Evolutionary conservation across 2,888 invertebrate species (phyloP), one percentile per base, ranked within the genome.

Genomic region (Trichogramma evanescens): DNA sequence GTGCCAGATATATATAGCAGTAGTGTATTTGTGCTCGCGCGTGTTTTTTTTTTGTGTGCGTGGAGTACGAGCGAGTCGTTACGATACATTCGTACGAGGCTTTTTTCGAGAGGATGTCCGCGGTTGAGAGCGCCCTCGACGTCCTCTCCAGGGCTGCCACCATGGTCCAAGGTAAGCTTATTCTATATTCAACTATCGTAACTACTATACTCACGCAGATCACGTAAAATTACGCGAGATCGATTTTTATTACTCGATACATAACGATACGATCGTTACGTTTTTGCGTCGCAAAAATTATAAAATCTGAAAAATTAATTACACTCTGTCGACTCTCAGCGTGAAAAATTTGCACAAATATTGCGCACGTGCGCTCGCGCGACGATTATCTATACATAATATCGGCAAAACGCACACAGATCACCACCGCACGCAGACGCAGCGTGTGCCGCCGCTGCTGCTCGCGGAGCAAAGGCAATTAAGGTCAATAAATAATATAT

Each of bases 71-170:
- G 10, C 9, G 10, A 13, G 13, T 13, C 13, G 13, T 13, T 13
- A 13, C 13, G 13, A 13, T 13, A 13, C 13, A 13, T 13, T 13
- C 13, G 13, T 13, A 50, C 13, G 13, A 13, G 13, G 13, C 13
- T 13, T 13, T 13, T 13, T 13, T 13, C 13, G 60, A 56, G 67
- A 70, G 69, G 70, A 86, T 87, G 86, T 86, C 87, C 78, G 84
- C 84, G 70, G 86, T 89, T 78, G 93, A 93, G 82, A 88, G 91
- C 62, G 89, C 93, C 65, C 80, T 93, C 77, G 92, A 93, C 75
- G 92, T 93, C 69, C 82, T 93, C 67, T 92, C 92, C 68, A 85
- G 92, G 72, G 93, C 92, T 63, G 93, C 93, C 38, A 91, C 91
- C 38, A 92, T 93, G 91, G 87, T 93, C 69, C 91, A 91, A 79